Evolutionary conservation across 2,888 invertebrate genomes (phyloP).

Genomic region (Nomada ferruginata): DNA sequence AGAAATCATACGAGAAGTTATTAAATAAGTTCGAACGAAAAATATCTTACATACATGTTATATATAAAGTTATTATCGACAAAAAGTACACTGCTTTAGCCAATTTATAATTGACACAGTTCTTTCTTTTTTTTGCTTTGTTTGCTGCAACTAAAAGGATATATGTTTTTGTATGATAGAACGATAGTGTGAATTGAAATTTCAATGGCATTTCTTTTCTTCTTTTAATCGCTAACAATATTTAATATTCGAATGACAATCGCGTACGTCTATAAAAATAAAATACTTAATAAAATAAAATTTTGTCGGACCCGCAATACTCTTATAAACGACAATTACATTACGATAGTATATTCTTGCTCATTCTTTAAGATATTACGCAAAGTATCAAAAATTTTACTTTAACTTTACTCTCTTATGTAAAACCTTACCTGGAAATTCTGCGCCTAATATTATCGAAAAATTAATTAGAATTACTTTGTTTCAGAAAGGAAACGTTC

Average conservation of each 20-base stretch:
- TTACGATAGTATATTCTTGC: constrained; percentile 47
- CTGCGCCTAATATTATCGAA: constrained; percentile 39
- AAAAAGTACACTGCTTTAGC: constrained; percentile 22
- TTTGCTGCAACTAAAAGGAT: constrained; percentile 25
- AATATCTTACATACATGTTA: constrained; percentile 28
- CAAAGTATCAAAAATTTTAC: constrained; percentile 62
- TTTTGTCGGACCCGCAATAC: constrained; percentile 42
- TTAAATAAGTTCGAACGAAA: constrained; percentile 47
- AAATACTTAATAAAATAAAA: constrained; percentile 60
- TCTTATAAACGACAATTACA: constrained; percentile 50
- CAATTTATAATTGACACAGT: background rate
- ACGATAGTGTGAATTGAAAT: constrained; percentile 15
- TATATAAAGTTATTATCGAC: constrained; percentile 44
- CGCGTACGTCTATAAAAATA: constrained; percentile 55
- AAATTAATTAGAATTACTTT: constrained; percentile 24
- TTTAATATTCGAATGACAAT: constrained; percentile 29
- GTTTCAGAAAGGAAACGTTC: constrained; percentile 34
- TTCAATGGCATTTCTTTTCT: background rate
- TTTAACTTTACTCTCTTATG: constrained; percentile 60
- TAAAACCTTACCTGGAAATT: constrained; percentile 46
- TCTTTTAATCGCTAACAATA: constrained; percentile 29
- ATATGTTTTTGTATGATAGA: constrained; percentile 11
- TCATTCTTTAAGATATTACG: constrained; percentile 53
- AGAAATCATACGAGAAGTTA: constrained; percentile 54
- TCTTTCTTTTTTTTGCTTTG: background rate